Base-by-base conservation (phyloP, 2,113 vertebrate genomes). In the Pycnonotus jocosus region DNA sequence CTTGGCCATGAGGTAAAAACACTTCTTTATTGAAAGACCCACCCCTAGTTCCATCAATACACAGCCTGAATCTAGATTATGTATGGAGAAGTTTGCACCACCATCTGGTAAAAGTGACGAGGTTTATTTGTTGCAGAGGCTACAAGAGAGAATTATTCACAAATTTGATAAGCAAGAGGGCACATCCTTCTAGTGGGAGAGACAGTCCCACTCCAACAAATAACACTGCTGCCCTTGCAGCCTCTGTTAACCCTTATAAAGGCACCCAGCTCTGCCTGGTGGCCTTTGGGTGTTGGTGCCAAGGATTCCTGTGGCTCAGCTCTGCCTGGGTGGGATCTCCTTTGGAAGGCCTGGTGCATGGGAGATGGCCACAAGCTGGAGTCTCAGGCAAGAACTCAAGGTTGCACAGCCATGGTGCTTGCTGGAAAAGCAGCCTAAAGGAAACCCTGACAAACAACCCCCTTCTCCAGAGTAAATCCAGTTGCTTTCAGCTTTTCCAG, bases 361-460 rank as follows among this genome's bases (percentile, higher is more conserved):
- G 14, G 10, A 11, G 17, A 22, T 37, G 54, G 40, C 15, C 7
- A 3, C 0, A 0, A 4, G 4, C 15, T 3, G 3, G 42, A 8
- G 14, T 23, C 3, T 62, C 58, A 42, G 17, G 8, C 27, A 60
- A n/a, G 60, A 51, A 62, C 12, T 21, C 42, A 31, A 33, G 5
- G 24, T 11, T 48, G 11, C 14, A 19, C 15, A 69, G 18, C 14
- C 17, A 12, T 2, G 4, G 23, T 19, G 11, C 20, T 82, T 2
- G 0, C 35, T 1, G 1, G 12, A 45, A 83, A 88, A 65, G 10
- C 3, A 31, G 22, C 25, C 15, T 38, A 18, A 60, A 78, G 66
- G 23, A 85, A 54, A 4, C 0, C 2, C 9, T 0, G 1, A 24
- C 6, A 4, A 74, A 37, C 14, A 27, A 4, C 5, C 30, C 4